A percentile compares a stretch with the other conserved stretches of the same genome.
phyloP scores from a whole-genome alignment of 1,140 invertebrate genomes.

The Phenacoccus solenopsis region DNA sequence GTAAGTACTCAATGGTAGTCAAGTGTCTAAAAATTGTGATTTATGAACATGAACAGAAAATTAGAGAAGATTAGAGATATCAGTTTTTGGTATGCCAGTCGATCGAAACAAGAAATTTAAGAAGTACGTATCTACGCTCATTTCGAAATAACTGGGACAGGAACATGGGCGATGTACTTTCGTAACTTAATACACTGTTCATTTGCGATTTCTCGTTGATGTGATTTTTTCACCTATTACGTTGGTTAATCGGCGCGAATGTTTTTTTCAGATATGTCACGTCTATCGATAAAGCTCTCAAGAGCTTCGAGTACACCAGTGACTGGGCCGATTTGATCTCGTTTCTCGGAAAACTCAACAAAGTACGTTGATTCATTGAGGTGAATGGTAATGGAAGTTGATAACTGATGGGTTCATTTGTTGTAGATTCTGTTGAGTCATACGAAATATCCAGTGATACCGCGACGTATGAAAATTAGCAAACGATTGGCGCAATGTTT shows the following conservation, averaged over 20 bases:
- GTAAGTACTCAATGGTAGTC: too few species aligned
- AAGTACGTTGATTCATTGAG: conserved; percentile 45
- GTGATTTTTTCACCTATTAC: not conserved
- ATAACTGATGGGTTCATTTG: not conserved
- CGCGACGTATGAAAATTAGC: conserved; percentile 76
- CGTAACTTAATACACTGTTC: not conserved
- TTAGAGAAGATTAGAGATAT: too few species aligned
- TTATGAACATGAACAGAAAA: too few species aligned
- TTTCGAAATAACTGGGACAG: not conserved
- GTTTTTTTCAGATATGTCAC: conserved; percentile 47
- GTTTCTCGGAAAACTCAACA: conserved; percentile 81
- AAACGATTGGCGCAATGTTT: conserved; percentile 91
- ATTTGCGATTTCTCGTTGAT: not conserved
- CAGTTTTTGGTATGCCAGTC: not conserved
- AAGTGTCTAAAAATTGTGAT: too few species aligned
- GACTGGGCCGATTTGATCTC: conserved; percentile 94
- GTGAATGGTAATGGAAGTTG: not conserved
- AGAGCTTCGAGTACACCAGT: conserved; percentile 84
- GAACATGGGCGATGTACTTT: not conserved
- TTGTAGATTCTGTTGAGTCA: conserved; percentile 56
- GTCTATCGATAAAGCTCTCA: conserved; percentile 76
- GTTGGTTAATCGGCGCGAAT: conserved; percentile 12
- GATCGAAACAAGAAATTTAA: not conserved
- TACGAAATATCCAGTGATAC: conserved; percentile 79
- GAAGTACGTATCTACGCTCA: not conserved